phyloP scores from a whole-genome alignment of 2,113 vertebrate genomes.

The Rhinichthys klamathensis region DNA sequence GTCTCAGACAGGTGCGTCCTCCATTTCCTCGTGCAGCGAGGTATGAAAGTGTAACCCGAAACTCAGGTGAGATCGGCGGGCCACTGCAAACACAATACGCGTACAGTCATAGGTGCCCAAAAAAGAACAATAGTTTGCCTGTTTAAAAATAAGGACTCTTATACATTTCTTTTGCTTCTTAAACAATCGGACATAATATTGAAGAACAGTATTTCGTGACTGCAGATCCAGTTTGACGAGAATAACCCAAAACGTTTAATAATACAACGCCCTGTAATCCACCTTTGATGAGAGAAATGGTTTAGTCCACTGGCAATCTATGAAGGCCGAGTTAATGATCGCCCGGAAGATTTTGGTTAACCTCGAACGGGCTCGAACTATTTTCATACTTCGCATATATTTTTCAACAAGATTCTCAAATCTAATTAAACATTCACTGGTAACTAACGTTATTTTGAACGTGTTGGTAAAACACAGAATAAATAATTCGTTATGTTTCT shows the following conservation, averaged over 20 bases:
- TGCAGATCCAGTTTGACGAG: not conserved
- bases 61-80: conserved; percentile 55
- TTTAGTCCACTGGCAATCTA: conserved; percentile 12
- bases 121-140: not conserved
- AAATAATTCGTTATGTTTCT: not conserved
- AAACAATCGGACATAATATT: not conserved
- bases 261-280: conserved; percentile 27
- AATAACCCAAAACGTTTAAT: not conserved
- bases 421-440: not conserved
- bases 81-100: not conserved
- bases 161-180: not conserved
- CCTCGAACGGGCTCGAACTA: not conserved
- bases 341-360: not conserved
- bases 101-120: not conserved
- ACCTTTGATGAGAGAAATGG: conserved; percentile 4
- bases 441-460: not conserved
- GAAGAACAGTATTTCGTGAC: not conserved
- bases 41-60: conserved; percentile 39
- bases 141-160: not conserved
- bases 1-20: conserved; percentile 42
- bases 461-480: not conserved
- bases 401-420: not conserved
- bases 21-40: conserved; percentile 43
- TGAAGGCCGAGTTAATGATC: conserved; percentile 17
- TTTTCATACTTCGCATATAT: not conserved